Evolutionary conservation across 2,797 vertebrate genomes (phyloP).

Genomic region (Morelia viridis): DNA sequence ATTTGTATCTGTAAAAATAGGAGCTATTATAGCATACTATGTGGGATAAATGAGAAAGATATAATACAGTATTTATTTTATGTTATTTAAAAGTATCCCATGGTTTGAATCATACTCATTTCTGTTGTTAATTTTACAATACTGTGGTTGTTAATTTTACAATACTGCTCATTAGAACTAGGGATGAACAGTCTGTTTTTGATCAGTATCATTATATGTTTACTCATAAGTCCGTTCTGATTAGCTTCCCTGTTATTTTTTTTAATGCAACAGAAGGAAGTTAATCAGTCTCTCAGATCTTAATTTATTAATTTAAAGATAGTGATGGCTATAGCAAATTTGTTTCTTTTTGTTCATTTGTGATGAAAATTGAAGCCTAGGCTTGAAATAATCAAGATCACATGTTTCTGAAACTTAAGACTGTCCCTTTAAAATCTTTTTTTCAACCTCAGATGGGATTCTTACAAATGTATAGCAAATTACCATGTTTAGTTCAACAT

Average conservation of each 20-base stretch:
- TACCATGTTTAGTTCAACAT: background rate
- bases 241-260: background rate
- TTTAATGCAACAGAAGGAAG: background rate
- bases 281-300: background rate
- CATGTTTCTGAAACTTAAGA: background rate
- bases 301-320: conserved; percentile 1
- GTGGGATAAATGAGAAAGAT: background rate
- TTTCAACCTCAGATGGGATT: background rate
- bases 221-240: background rate
- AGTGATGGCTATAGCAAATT: background rate
- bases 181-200: background rate
- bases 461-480: background rate
- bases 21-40: background rate
- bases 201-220: background rate
- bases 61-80: background rate
- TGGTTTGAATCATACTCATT: background rate
- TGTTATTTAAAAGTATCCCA: background rate
- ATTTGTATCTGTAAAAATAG: background rate
- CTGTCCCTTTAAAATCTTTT: background rate
- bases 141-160: background rate
- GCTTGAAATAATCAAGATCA: background rate
- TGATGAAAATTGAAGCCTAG: background rate
- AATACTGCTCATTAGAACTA: background rate
- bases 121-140: background rate
- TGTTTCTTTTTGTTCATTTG: background rate